Base-by-base conservation (phyloP, 2,113 vertebrate species). In the Nannospalax galili region DNA sequence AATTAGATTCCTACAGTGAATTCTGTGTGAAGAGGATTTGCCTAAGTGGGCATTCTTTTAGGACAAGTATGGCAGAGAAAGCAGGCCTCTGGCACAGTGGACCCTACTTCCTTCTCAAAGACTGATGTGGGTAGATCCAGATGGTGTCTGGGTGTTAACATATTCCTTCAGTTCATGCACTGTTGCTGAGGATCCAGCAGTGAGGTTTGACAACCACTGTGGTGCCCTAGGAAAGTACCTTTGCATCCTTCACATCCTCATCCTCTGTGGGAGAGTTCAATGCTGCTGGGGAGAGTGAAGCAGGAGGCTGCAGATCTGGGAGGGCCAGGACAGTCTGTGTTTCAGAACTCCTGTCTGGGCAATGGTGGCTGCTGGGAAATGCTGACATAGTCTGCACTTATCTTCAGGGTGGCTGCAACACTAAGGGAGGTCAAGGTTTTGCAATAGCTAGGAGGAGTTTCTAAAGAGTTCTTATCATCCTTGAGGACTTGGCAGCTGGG, bases 401-500 rank as follows among this genome's bases (percentile, higher is more conserved):
- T 97, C 95, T 93, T 87, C 14, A 62, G 30, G 30, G 52, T 86
- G 45, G 45, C 70, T 93, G 52, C 78, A 82, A 82, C 89, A 87
- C 58, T 32, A 92, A 80, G 73, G 79, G 72, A 95, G 67, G 92
- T 84, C 80, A 74, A 69, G 77, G 72, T 97, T 97, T 96, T 87
- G 84, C 88, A 95, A 95, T 4, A 88, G 65, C 56, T 73, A 32
- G 70, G 65, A 88, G 60, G 79, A 75, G 87, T 96, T 95, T 96
- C 92, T 74, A 88, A 93, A 96, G 92, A 78, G 81, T 78, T 94
- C 87, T 96, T 96, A 96, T 94, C 90, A n/a, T 69, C 32, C 65
- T 1, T 6, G 20, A 91, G 91, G 88, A 92, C 67, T 67, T 85
- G 77, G 70, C 90, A 90, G 92, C 95, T 81, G 91, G 90, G 32